Evolutionary conservation across 2,888 invertebrate genomes (phyloP).

Genomic region (Laothoe populi): DNA sequence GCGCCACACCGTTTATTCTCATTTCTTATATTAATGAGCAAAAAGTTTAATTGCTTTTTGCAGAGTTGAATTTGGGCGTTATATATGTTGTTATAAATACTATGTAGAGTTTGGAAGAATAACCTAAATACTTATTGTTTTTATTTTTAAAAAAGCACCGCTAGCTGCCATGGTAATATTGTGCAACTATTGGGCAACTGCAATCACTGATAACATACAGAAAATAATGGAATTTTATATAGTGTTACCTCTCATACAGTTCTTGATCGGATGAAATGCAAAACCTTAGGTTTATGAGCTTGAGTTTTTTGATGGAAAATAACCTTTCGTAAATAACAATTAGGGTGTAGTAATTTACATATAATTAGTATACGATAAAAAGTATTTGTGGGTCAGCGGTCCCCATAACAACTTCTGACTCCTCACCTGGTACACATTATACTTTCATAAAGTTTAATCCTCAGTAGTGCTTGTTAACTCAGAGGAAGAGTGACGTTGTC

Average conservation of each 20-base stretch:
- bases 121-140: neutral
- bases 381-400: neutral
- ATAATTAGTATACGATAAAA: neutral
- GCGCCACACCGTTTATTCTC: constrained; percentile 45
- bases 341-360: too few relatives aligned
- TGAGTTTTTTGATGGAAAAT: too few relatives aligned
- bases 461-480: constrained; percentile 55
- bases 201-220: too few relatives aligned
- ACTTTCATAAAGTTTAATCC: constrained; percentile 59
- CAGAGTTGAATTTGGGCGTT: neutral
- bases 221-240: too few relatives aligned
- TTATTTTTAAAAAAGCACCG: too few relatives aligned
- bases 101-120: neutral
- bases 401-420: neutral
- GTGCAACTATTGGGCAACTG: too few relatives aligned
- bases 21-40: constrained; percentile 62
- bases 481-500: constrained; percentile 52
- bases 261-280: too few relatives aligned
- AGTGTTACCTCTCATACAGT: too few relatives aligned
- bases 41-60: constrained; percentile 67
- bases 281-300: too few relatives aligned
- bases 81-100: neutral
- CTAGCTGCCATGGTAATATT: too few relatives aligned
- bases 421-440: constrained; percentile 44
- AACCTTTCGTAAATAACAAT: too few relatives aligned